These are phyloP conservation scores for Heliconius ismenius DNA, from an alignment of 2,888 invertebrate species.

Conservation along the genomic window DNA sequence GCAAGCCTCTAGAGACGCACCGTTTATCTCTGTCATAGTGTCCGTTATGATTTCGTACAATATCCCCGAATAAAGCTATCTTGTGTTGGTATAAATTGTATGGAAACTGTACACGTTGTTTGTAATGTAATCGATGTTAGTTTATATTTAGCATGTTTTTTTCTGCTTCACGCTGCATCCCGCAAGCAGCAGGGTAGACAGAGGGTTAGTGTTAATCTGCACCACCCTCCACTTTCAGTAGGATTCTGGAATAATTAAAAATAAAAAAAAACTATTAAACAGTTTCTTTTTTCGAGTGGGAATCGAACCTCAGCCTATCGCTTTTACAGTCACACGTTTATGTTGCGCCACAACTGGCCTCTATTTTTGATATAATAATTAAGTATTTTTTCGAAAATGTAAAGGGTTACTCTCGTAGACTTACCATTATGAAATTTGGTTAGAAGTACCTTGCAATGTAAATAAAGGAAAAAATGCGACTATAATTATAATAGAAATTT, in stretches of 20 bases:
- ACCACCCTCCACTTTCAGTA: not conserved
- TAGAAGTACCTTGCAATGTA: no score
- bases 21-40: constrained; percentile 69
- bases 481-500: no score
- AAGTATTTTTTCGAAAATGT: no score
- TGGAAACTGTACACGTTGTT: not conserved
- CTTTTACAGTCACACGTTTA: no score
- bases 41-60: constrained; percentile 66
- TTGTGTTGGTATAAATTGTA: constrained; percentile 32
- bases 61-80: constrained; percentile 65
- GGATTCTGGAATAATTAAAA: not conserved
- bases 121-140: not conserved
- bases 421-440: no score
- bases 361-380: no score
- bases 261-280: no score
- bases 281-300: no score
- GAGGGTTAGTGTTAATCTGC: not conserved
- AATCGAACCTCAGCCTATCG: no score
- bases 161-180: not conserved
- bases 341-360: no score
- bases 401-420: no score
- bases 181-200: not conserved
- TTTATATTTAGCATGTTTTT: not conserved
- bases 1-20: constrained; percentile 48
- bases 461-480: no score